Base-by-base conservation (phyloP, 2,113 vertebrate genomes). In the Podiceps cristatus region DNA sequence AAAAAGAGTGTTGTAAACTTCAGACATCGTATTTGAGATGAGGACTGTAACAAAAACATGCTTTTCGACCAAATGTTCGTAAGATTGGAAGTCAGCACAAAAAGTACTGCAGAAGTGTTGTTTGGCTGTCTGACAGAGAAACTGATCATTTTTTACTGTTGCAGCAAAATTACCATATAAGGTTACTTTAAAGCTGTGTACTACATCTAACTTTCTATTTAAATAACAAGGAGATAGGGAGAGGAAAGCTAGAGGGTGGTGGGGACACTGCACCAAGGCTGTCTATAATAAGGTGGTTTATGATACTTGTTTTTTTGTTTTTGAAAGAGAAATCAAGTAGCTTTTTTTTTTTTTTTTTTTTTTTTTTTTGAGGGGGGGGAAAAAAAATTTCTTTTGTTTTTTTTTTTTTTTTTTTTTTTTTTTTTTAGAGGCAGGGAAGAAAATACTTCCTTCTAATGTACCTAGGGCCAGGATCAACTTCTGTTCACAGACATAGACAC, bases 121-220 rank as follows among this genome's bases (percentile, higher is more conserved):
- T 35, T 94, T 96, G 95, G 94, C 91, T 88, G 77, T 66, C 86
- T 97, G 96, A 95, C 96, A 97, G 58, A 81, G 18, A 85, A 95
- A 93, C 81, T 86, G 81, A 96, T 96, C 93, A 76, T 92, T 96
- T 97, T 91, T 96, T 96, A 90, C 77, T 90, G 47, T 82, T 79
- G 77, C 71, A 58, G 66, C 27, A 94, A 88, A 96, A 94, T 88
- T 94, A 44, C 96, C 96, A 79, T 97, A 96, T 93, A 96, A 94
- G 96, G 95, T 90, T 78, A 68, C 66, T 82, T 87, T 72, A 87
- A 60, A 96, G 20, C 53, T 68, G 67, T 82, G 56, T 79, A 76
- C 13, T 62, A 56, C n/a, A 88, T 90, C 49, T 81, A 74, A 78
- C 76, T 76, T 93, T 87, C 86, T 85, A 75, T 91, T 94, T 91